Conservation (phyloP, 2,797 vertebrate species). For the Nannoperca obscura region DNA sequence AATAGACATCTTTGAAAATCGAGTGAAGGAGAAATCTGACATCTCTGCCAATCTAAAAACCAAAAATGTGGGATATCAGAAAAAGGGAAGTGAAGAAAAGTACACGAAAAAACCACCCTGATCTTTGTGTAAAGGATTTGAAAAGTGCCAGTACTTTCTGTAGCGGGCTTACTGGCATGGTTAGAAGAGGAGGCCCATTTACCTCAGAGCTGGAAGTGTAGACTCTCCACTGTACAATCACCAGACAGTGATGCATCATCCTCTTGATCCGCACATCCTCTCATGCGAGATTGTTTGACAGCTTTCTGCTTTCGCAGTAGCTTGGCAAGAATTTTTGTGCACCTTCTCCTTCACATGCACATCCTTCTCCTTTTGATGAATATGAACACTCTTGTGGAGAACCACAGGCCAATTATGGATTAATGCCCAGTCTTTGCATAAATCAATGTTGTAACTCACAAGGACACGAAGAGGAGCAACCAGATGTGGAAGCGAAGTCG, state of each 20-base stretch:
- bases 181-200: conserved; percentile 23
- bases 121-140: conserved; percentile 29
- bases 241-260: conserved; percentile 49
- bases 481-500: conserved; percentile 59
- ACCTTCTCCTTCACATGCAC: conserved; percentile 44
- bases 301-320: conserved; percentile 23
- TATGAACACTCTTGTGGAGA: conserved; percentile 52
- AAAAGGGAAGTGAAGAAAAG: neutral
- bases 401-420: conserved; percentile 49
- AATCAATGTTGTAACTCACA: conserved; percentile 58
- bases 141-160: neutral
- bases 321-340: conserved; percentile 34
- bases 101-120: conserved; percentile 5
- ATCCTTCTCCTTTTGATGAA: conserved; percentile 43
- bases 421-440: conserved; percentile 55
- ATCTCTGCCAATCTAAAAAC: conserved; percentile 11
- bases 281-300: conserved; percentile 46
- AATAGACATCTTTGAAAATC: conserved; percentile 25
- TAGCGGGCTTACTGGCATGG: conserved; percentile 14
- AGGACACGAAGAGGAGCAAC: conserved; percentile 63
- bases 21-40: conserved; percentile 16
- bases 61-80: neutral
- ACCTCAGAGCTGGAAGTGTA: conserved; percentile 7
- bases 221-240: conserved; percentile 25
- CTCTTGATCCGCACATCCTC: conserved; percentile 39